A percentile compares a stretch with the other conserved stretches of the same genome.
phyloP scores from a whole-genome alignment of 2,797 vertebrate species.

The Siniperca obscura region DNA sequence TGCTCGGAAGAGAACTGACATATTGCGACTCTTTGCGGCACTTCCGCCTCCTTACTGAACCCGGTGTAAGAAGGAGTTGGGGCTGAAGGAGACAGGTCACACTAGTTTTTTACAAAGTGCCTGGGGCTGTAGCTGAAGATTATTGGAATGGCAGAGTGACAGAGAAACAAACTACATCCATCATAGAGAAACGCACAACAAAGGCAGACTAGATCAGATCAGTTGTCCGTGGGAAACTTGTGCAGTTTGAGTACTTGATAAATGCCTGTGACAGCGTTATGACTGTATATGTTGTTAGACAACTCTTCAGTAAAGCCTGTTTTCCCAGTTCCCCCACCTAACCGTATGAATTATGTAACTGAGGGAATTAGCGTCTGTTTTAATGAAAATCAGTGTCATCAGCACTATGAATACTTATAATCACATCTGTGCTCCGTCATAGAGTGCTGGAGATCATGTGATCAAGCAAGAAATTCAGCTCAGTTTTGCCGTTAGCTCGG shows the following conservation, averaged over 20 bases:
- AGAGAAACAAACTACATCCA: constrained; percentile 28
- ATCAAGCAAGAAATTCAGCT: not conserved
- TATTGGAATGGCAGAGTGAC: constrained; percentile 42
- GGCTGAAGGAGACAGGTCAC: constrained; percentile 18
- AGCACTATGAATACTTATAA: not conserved
- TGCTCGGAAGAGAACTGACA: too few species aligned
- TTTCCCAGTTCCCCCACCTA: constrained; percentile 70
- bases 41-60: too few species aligned
- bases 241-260: constrained; percentile 27
- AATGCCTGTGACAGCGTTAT: constrained; percentile 59
- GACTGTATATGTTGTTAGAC: constrained; percentile 41
- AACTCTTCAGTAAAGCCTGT: constrained; percentile 68
- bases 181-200: constrained; percentile 31
- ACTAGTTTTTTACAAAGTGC: constrained; percentile 33
- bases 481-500: not conserved
- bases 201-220: constrained; percentile 22
- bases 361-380: constrained; percentile 28
- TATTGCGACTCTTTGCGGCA: too few species aligned
- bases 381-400: constrained; percentile 8
- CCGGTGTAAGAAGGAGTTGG: too few species aligned
- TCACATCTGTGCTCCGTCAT: not conserved
- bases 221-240: constrained; percentile 67
- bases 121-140: constrained; percentile 27
- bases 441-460: not conserved
- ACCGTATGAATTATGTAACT: constrained; percentile 48